These are phyloP conservation scores for Diachasmimorpha longicaudata DNA, from an alignment of 1,140 invertebrate genomes.

Conservation along the genomic window DNA sequence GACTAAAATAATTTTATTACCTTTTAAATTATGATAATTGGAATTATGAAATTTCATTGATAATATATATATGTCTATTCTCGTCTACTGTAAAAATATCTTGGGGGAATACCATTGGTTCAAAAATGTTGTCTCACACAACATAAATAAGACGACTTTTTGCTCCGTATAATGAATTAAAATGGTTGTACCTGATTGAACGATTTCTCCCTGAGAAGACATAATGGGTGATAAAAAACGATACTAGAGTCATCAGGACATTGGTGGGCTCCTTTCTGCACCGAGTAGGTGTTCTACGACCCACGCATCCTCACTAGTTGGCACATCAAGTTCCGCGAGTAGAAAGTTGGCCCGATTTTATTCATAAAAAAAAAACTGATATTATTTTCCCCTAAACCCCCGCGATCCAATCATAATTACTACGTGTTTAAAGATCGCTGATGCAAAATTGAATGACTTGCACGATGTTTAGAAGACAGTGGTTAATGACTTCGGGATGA, in stretches of 20 bases:
- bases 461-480: neutral
- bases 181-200: neutral
- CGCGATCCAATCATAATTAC: neutral
- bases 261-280: neutral
- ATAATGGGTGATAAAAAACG: neutral
- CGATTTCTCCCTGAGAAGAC: neutral
- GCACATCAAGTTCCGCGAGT: neutral
- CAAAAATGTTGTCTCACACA: too few relatives aligned
- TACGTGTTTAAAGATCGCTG: neutral
- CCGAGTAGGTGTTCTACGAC: neutral
- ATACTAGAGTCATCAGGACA: neutral
- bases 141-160: too few relatives aligned
- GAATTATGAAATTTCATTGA: too few relatives aligned
- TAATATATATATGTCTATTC: too few relatives aligned
- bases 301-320: neutral
- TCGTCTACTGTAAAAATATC: too few relatives aligned
- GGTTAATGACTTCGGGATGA: neutral
- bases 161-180: too few relatives aligned
- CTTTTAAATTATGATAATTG: too few relatives aligned
- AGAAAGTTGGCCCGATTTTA: neutral
- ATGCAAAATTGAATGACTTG: neutral
- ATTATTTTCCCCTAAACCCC: neutral
- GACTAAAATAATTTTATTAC: too few relatives aligned
- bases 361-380: neutral
- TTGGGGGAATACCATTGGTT: too few relatives aligned